phyloP scores from a whole-genome alignment of 2,113 vertebrate species.

The Cygnus atratus region DNA sequence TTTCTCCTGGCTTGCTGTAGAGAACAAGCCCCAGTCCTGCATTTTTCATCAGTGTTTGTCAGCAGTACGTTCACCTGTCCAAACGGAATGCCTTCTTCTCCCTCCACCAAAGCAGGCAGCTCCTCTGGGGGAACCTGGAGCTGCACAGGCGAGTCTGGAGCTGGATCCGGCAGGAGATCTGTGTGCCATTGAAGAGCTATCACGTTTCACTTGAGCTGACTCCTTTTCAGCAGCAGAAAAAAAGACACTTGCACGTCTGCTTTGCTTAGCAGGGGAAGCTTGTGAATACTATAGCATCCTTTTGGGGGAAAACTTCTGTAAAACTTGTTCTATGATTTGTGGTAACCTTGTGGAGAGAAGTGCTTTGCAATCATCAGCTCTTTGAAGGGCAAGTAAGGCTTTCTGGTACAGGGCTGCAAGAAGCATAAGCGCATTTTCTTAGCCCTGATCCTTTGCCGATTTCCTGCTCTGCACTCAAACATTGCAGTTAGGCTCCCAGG shows the following conservation, averaged over 20 bases:
- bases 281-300: not conserved
- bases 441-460: not conserved
- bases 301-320: not conserved
- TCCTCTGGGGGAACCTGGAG: not conserved
- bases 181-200: not conserved
- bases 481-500: not conserved
- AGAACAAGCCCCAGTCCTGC: not conserved
- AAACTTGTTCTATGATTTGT: not conserved
- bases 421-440: not conserved
- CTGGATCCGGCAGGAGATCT: not conserved
- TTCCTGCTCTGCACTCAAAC: not conserved
- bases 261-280: not conserved
- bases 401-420: not conserved
- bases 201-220: not conserved
- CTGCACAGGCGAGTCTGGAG: not conserved
- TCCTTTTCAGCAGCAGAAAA: not conserved
- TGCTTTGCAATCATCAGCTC: not conserved
- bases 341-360: not conserved
- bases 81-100: not conserved
- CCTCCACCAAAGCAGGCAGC: not conserved
- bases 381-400: not conserved
- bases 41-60: not conserved
- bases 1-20: not conserved
- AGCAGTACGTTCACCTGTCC: not conserved
- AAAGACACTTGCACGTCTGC: not conserved